Conservation (phyloP, 2,888 invertebrate species). For the Ectemnius lituratus region DNA sequence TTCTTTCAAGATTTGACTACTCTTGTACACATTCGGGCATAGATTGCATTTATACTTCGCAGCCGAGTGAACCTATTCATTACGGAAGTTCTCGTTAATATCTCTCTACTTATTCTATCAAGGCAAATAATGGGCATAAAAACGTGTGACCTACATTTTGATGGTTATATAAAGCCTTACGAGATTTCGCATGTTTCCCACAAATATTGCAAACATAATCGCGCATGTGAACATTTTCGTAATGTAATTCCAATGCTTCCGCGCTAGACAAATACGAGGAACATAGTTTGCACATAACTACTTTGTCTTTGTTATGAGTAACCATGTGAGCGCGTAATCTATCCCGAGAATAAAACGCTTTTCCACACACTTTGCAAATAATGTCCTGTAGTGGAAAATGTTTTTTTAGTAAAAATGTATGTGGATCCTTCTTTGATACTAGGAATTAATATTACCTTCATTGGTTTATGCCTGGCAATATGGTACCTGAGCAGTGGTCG, state of each 20-base stretch:
- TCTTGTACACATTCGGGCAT: slow-evolving; percentile 70
- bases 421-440: slow-evolving; percentile 4
- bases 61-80: slow-evolving; percentile 64
- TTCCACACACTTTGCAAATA: slow-evolving; percentile 64
- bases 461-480: slow-evolving; percentile 62
- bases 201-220: slow-evolving; percentile 68
- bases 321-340: slow-evolving; percentile 68
- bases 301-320: slow-evolving; percentile 66
- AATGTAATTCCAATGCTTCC: slow-evolving; percentile 63
- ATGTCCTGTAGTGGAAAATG: slow-evolving; percentile 59
- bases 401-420: background rate
- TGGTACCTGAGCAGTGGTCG: slow-evolving; percentile 69
- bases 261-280: slow-evolving; percentile 65
- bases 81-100: slow-evolving; percentile 13
- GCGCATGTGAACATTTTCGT: slow-evolving; percentile 62
- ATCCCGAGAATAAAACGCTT: slow-evolving; percentile 65
- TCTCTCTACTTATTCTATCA: background rate
- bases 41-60: slow-evolving; percentile 66
- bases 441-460: slow-evolving; percentile 58
- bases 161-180: slow-evolving; percentile 69
- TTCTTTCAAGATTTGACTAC: slow-evolving; percentile 69
- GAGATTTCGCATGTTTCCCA: slow-evolving; percentile 62
- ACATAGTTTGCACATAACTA: slow-evolving; percentile 66
- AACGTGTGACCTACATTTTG: slow-evolving; percentile 59
- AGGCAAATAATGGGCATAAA: background rate